Evolutionary conservation across 2,113 vertebrate genomes (phyloP).

Genomic region (Phaethon lepturus): DNA sequence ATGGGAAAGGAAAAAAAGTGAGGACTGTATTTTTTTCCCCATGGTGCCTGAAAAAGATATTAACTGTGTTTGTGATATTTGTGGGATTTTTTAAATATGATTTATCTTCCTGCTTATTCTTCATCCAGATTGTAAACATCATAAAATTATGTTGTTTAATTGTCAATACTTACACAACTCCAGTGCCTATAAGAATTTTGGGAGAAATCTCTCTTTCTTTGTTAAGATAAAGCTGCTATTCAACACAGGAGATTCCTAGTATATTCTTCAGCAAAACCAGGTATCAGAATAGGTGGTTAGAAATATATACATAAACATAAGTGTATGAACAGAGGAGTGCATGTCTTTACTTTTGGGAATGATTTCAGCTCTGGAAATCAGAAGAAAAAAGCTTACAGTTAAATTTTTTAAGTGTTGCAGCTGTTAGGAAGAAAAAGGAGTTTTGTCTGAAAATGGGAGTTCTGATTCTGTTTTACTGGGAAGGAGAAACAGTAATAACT

Average conservation of each 20-base stretch:
- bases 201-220: neutral
- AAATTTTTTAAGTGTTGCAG: neutral
- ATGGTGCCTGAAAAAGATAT: neutral
- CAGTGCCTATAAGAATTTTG: neutral
- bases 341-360: neutral
- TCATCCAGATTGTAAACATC: neutral
- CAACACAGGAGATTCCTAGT: neutral
- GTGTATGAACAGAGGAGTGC: neutral
- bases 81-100: neutral
- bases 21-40: neutral
- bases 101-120: neutral
- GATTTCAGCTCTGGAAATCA: neutral
- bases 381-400: neutral
- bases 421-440: neutral
- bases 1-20: neutral
- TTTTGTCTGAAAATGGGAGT: neutral
- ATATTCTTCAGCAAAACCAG: neutral
- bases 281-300: neutral
- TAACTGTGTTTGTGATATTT: neutral
- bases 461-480: conserved; percentile 16
- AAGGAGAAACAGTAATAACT: conserved; percentile 4
- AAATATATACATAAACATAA: neutral
- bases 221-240: neutral
- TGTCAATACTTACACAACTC: neutral
- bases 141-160: neutral